Evolutionary conservation across 2,888 invertebrate genomes (phyloP), one percentile per base, ranked within the genome.

Genomic region (Melipona beecheii): DNA sequence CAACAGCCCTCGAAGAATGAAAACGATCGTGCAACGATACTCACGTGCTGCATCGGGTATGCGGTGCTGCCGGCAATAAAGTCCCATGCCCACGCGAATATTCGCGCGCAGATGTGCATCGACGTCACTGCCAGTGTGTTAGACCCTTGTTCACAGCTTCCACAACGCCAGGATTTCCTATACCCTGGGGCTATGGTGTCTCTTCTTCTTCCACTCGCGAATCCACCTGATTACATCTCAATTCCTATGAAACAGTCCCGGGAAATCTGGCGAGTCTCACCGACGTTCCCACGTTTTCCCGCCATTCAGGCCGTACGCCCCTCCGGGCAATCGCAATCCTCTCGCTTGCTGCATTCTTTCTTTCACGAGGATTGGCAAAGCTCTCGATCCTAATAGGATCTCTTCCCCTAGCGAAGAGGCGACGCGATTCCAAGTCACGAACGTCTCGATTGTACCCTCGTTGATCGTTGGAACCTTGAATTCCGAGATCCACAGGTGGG

Each of bases 81-180:
- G 75, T 93, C 91, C 93, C 92, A 93, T 93, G 89, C 91, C 93
- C 92, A 93, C 80, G 92, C 90, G 85, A 92, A 91, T 83, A 93
- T 91, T 81, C 92, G 89, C 81, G 92, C 90, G 89, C 92, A 93
- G 92, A 92, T 90, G 90, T 92, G 91, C 93, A 93, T 93, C 90
- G 91, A 91, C 91, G 91, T 91, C 91, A 92, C 89, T 75, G 84
- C 75, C 85, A 81, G 73, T 31, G 60, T 81, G 75, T 50, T 62
- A 70, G 36, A 83, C 31, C 43, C 66, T 43, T 58, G 36, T 66
- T 43, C 36, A 66, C 21, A 24, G 58, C 58, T 36, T 56, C 24
- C 65, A 15, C 49, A 27, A 36, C 54, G 75, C 65, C n/a, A 43
- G n/a, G 60, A 36, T 36, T 27, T 27, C 17, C 9, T 31, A 36